These are phyloP conservation scores for Masnerella sp. DNA, from an alignment of 2,888 invertebrate species.

Conservation along the genomic window DNA sequence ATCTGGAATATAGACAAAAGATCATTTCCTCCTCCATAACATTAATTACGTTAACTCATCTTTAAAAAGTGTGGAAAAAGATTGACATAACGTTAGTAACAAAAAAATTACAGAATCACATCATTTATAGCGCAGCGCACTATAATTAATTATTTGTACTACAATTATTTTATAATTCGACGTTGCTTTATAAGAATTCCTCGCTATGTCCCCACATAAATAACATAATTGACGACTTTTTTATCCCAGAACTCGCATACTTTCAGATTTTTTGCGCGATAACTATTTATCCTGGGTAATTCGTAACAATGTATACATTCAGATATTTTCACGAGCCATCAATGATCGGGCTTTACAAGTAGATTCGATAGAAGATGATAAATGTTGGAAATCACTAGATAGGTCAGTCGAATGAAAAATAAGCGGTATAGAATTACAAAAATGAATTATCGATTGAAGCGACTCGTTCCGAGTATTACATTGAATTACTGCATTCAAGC, in stretches of 20 bases:
- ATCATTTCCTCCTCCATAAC: too few relatives aligned
- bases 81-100: too few relatives aligned
- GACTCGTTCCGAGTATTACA: conserved; percentile 44
- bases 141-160: too few relatives aligned
- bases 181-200: too few relatives aligned
- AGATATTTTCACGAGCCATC: conserved; percentile 26
- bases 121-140: too few relatives aligned
- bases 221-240: too few relatives aligned
- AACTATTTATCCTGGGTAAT: conserved; percentile 8
- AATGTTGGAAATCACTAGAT: conserved; percentile 36
- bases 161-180: too few relatives aligned
- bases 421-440: conserved; percentile 45
- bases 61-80: too few relatives aligned
- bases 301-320: conserved; percentile 16
- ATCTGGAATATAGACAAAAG: too few relatives aligned
- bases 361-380: conserved; percentile 31
- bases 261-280: conserved; percentile 34
- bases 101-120: too few relatives aligned
- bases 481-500: conserved; percentile 47
- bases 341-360: conserved; percentile 25
- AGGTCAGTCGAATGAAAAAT: conserved; percentile 44
- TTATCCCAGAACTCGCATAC: conserved; percentile 2
- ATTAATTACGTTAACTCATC: too few relatives aligned
- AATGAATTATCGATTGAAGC: conserved; percentile 50
- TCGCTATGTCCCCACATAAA: too few relatives aligned